phyloP scores from a whole-genome alignment of 2,113 vertebrate species.

The Polypterus senegalus region DNA sequence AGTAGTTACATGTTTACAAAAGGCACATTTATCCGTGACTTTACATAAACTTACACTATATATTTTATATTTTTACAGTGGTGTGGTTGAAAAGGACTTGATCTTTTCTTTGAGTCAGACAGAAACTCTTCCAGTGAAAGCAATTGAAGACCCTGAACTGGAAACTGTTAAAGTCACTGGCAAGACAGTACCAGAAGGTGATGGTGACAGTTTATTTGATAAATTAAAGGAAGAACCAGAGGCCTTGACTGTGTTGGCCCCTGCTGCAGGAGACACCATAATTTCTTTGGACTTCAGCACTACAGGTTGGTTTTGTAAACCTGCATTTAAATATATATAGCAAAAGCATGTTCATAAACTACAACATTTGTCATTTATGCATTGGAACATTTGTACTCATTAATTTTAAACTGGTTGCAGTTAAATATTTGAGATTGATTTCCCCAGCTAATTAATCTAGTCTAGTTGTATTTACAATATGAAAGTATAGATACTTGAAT shows the following conservation, averaged over 20 bases:
- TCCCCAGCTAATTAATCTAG: slow-evolving; percentile 13
- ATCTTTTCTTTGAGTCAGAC: slow-evolving; percentile 91
- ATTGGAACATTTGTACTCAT: too few species aligned
- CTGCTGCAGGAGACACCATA: slow-evolving; percentile 83
- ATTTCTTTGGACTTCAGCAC: slow-evolving; percentile 78
- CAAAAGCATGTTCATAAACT: too few species aligned
- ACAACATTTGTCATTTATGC: too few species aligned
- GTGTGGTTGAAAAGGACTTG: slow-evolving; percentile 77
- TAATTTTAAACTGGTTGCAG: not conserved
- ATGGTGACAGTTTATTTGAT: slow-evolving; percentile 65
- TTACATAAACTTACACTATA: not conserved
- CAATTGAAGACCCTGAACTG: slow-evolving; percentile 51
- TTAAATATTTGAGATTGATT: slow-evolving; percentile 15
- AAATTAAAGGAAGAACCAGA: slow-evolving; percentile 81
- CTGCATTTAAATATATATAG: too few species aligned
- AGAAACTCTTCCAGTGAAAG: slow-evolving; percentile 49
- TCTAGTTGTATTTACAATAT: slow-evolving; percentile 11
- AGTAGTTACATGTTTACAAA: not conserved
- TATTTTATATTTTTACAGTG: slow-evolving; percentile 49
- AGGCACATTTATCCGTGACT: not conserved
- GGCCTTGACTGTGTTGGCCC: slow-evolving; percentile 79
- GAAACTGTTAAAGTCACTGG: slow-evolving; percentile 65
- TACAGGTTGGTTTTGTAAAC: slow-evolving; percentile 52
- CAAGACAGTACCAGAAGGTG: slow-evolving; percentile 39
- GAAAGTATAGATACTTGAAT: slow-evolving; percentile 6